Percentiles rank a stretch among this genome's conserved stretches.
Evolutionary conservation across 2,888 invertebrate genomes (phyloP).

Genomic region (Crioceris asparagi): DNA sequence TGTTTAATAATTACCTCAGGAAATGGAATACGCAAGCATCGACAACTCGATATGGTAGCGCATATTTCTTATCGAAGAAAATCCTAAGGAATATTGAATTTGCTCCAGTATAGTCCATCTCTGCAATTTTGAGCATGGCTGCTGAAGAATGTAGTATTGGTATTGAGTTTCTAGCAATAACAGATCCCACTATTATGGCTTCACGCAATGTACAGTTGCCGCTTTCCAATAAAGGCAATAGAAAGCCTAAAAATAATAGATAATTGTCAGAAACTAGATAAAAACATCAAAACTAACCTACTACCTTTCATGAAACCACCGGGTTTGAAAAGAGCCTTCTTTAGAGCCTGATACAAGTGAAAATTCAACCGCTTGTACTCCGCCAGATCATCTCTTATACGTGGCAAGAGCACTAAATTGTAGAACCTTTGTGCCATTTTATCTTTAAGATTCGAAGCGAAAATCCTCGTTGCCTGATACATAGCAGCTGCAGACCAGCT

Average conservation of each 20-base stretch:
- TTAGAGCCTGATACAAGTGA: conserved; percentile 89
- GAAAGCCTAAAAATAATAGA: conserved; percentile 38
- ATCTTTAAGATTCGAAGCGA: conserved; percentile 93
- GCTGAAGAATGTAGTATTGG: conserved; percentile 93
- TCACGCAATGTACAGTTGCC: conserved; percentile 92
- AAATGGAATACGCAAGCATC: conserved; percentile 94
- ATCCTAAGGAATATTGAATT: conserved; percentile 90
- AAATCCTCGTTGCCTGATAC: conserved; percentile 91
- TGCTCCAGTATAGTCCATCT: conserved; percentile 95
- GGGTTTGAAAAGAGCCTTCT: conserved; percentile 91
- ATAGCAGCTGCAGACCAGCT: conserved; percentile 96
- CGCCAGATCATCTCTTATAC: conserved; percentile 87
- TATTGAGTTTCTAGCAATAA: conserved; percentile 82
- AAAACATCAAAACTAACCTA: background rate
- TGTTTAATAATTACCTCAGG: conserved; percentile 53
- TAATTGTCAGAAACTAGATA: background rate
- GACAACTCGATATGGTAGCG: conserved; percentile 87
- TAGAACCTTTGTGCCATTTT: conserved; percentile 95
- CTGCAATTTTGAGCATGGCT: conserved; percentile 88
- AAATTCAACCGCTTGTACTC: conserved; percentile 94
- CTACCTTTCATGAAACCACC: conserved; percentile 92
- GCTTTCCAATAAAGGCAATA: conserved; percentile 66
- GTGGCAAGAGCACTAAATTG: conserved; percentile 83
- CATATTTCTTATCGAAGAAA: conserved; percentile 95
- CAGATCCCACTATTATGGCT: conserved; percentile 89